A percentile compares a stretch with the other conserved stretches of the same genome.
Evolutionary conservation across 2,113 vertebrate species (phyloP).

Genomic region (Seriola aureovittata): DNA sequence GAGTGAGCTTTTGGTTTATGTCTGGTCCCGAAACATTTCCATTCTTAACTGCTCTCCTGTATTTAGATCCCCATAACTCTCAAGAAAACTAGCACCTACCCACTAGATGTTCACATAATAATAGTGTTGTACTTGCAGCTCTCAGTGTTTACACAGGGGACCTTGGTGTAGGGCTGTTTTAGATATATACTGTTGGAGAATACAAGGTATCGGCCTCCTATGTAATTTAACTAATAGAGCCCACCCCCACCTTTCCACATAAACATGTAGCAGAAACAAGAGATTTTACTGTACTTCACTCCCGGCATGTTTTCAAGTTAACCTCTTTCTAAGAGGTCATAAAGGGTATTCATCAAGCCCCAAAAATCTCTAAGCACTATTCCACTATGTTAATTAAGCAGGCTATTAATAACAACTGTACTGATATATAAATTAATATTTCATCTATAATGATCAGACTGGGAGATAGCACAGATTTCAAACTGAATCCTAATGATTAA

Average conservation of each 20-base stretch:
- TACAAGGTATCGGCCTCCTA: slow-evolving; percentile 42
- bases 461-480: background rate
- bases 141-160: slow-evolving; percentile 52
- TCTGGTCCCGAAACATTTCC: slow-evolving; percentile 51
- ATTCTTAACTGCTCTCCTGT: slow-evolving; percentile 53
- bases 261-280: slow-evolving; percentile 7
- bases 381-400: slow-evolving; percentile 35
- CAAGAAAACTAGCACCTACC: slow-evolving; percentile 59
- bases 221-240: slow-evolving; percentile 70
- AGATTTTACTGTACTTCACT: slow-evolving; percentile 18
- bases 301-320: slow-evolving; percentile 33
- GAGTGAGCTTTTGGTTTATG: slow-evolving; percentile 57
- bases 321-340: slow-evolving; percentile 50
- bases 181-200: slow-evolving; percentile 32
- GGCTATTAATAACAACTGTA: slow-evolving; percentile 51
- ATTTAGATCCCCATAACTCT: slow-evolving; percentile 64
- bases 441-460: slow-evolving; percentile 55
- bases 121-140: slow-evolving; percentile 50
- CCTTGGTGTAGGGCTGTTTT: slow-evolving; percentile 34
- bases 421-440: slow-evolving; percentile 37
- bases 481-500: background rate
- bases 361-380: slow-evolving; percentile 22
- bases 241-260: slow-evolving; percentile 17
- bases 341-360: slow-evolving; percentile 4
- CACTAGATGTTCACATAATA: slow-evolving; percentile 66